Conservation (phyloP, 2,113 vertebrate genomes). For the Calonectris borealis region DNA sequence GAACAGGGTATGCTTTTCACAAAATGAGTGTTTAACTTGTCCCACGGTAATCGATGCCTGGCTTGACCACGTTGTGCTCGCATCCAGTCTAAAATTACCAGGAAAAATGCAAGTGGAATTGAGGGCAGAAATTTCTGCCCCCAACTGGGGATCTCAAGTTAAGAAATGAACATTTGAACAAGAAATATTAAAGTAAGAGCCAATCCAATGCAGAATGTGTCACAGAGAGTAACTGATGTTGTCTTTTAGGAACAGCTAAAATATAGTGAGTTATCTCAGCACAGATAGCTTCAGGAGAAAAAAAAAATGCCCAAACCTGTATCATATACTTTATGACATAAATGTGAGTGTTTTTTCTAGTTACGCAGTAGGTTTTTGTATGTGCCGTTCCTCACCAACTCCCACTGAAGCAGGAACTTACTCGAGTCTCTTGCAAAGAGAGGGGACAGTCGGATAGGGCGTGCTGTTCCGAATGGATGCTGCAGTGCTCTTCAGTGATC, state of each 20-base stretch:
- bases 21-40: background rate
- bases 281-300: background rate
- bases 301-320: background rate
- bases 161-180: background rate
- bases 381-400: background rate
- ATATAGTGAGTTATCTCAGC: background rate
- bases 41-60: accelerated
- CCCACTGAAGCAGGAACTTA: background rate
- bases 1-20: background rate
- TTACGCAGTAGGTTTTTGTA: accelerated
- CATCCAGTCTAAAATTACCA: background rate
- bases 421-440: background rate
- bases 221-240: background rate
- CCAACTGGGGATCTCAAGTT: background rate
- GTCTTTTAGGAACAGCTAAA: background rate
- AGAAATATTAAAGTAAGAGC: background rate
- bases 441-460: background rate
- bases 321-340: background rate
- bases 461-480: background rate
- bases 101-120: background rate
- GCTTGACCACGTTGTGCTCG: background rate
- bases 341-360: background rate
- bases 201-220: background rate
- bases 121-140: background rate
- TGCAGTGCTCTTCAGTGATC: background rate